These are phyloP conservation scores for Pristis pectinata DNA, from an alignment of 2,797 vertebrate species.

Conservation along the genomic window DNA sequence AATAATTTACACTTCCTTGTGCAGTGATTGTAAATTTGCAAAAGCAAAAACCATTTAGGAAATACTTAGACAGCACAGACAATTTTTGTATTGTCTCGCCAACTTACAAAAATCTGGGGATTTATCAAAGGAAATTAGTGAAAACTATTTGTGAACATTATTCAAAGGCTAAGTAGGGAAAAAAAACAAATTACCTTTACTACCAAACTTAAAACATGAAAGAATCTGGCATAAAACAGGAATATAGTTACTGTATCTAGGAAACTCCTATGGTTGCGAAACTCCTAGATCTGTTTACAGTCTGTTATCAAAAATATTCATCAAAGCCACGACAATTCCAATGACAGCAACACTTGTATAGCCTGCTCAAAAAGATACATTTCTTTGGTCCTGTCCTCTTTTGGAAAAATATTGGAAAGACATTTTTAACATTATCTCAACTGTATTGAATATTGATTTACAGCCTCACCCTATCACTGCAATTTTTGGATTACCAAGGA, in stretches of 20 bases:
- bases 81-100: background rate
- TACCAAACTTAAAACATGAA: background rate
- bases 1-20: background rate
- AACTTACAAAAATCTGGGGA: background rate
- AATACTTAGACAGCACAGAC: background rate
- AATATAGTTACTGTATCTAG: background rate
- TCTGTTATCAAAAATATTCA: too few species aligned
- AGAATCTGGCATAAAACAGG: background rate
- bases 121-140: background rate
- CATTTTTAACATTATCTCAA: too few species aligned
- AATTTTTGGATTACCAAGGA: too few species aligned
- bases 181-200: background rate
- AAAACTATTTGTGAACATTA: background rate
- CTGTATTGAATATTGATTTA: too few species aligned
- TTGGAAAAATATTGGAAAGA: too few species aligned
- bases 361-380: background rate
- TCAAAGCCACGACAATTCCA: background rate
- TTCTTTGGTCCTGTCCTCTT: too few species aligned
- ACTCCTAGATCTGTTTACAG: background rate
- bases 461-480: too few species aligned
- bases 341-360: background rate
- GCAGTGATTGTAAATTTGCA: background rate
- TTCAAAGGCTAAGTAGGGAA: background rate
- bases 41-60: background rate
- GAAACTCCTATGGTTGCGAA: background rate